A percentile compares a stretch with the other conserved stretches of the same genome.
Conservation (phyloP, 2,797 vertebrate species). For the Pseudomugil gertrudae region DNA sequence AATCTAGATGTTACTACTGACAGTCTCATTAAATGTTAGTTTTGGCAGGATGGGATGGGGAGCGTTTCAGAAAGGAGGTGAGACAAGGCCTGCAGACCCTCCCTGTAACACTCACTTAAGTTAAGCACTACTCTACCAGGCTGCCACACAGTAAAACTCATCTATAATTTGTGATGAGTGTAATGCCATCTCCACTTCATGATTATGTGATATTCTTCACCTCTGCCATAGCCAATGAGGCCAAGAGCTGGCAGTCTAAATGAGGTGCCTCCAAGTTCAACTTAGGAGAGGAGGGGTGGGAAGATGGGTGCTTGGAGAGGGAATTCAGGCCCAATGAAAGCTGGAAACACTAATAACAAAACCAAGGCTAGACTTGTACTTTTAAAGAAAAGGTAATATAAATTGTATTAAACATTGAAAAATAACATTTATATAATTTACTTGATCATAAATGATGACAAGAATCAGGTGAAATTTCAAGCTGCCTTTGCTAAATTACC, state of each 20-base stretch:
- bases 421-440: slow-evolving; percentile 21
- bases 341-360: slow-evolving; percentile 4
- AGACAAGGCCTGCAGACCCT: slow-evolving; percentile 52
- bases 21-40: slow-evolving; percentile 39
- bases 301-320: slow-evolving; percentile 33
- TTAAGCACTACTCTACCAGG: slow-evolving; percentile 60
- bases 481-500: slow-evolving; percentile 29
- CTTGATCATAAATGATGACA: neutral
- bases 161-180: slow-evolving; percentile 91
- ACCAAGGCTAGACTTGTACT: no score
- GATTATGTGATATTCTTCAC: slow-evolving; percentile 94
- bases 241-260: slow-evolving; percentile 75
- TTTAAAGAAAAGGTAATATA: neutral
- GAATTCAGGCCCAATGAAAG: slow-evolving; percentile 16
- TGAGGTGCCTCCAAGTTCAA: slow-evolving; percentile 80
- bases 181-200: slow-evolving; percentile 93
- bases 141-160: slow-evolving; percentile 76
- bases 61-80: slow-evolving; percentile 40
- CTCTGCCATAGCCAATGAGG: slow-evolving; percentile 89
- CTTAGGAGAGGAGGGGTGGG: slow-evolving; percentile 61
- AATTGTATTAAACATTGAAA: neutral
- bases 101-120: slow-evolving; percentile 75
- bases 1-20: slow-evolving; percentile 27
- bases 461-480: slow-evolving; percentile 52
- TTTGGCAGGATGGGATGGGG: slow-evolving; percentile 23